phyloP scores from a whole-genome alignment of 2,113 vertebrate genomes.

The Carassius gibelio region DNA sequence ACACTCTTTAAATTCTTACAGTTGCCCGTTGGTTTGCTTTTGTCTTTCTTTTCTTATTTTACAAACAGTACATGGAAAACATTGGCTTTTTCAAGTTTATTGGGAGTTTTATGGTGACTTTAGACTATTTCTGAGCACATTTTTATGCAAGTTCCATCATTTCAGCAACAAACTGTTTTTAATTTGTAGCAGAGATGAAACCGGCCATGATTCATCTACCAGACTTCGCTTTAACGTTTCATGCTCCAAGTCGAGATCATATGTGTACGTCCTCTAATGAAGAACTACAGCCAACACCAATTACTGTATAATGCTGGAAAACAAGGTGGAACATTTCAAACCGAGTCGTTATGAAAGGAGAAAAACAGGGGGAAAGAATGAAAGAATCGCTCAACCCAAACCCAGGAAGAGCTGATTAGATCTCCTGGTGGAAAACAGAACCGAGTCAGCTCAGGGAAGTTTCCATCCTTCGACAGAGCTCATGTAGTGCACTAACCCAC shows the following conservation, averaged over 20 bases:
- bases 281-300: not conserved
- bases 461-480: not conserved
- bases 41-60: not conserved
- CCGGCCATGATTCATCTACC: not conserved
- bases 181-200: not conserved
- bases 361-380: slow-evolving; percentile 22
- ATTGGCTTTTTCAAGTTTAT: slow-evolving; percentile 42
- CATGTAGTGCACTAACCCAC: not conserved
- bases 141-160: slow-evolving; percentile 21
- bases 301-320: not conserved
- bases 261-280: not conserved
- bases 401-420: slow-evolving; percentile 30
- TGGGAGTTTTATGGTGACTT: slow-evolving; percentile 31
- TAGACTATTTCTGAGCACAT: not conserved
- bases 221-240: not conserved
- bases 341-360: not conserved
- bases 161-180: not conserved
- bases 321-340: not conserved
- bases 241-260: not conserved
- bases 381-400: slow-evolving; percentile 28
- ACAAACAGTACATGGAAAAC: slow-evolving; percentile 29
- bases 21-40: not conserved
- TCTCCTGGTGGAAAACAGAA: slow-evolving; percentile 19
- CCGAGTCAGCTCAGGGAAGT: not conserved
- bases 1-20: not conserved